Evolutionary conservation across 2,888 invertebrate species (phyloP).

Genomic region (Eilema depressum): DNA sequence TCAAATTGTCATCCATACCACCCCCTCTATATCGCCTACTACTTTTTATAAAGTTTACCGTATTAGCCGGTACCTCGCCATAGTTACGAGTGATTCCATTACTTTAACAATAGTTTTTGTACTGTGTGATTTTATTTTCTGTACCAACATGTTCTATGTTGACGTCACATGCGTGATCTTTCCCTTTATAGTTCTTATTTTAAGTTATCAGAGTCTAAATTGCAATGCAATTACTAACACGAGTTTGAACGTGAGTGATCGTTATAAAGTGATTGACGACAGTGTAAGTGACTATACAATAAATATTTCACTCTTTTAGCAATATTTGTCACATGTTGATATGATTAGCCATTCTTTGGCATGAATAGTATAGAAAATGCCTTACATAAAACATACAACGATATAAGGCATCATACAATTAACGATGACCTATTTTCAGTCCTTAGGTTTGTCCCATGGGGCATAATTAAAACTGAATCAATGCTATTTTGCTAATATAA

Average conservation of each 20-base stretch:
- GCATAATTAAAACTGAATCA: no score
- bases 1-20: constrained; percentile 77
- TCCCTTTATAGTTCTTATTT: constrained; percentile 32
- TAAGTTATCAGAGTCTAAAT: constrained; percentile 30
- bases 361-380: no score
- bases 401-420: no score
- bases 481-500: no score
- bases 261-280: constrained; percentile 63
- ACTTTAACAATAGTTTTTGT: constrained; percentile 26
- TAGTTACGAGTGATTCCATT: constrained; percentile 47
- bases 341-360: background rate
- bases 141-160: constrained; percentile 47
- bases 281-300: constrained; percentile 65
- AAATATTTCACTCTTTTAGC: background rate
- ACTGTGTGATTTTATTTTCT: constrained; percentile 35
- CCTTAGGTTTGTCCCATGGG: no score
- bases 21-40: constrained; percentile 64
- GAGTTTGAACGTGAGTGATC: constrained; percentile 71
- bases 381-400: no score
- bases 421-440: no score
- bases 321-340: background rate
- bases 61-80: constrained; percentile 55
- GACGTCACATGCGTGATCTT: constrained; percentile 28
- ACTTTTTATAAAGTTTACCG: constrained; percentile 77
- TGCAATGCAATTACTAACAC: constrained; percentile 59